These are phyloP conservation scores for Poeciliopsis occidentalis DNA, from an alignment of 2,113 vertebrate species.

Conservation along the genomic window DNA sequence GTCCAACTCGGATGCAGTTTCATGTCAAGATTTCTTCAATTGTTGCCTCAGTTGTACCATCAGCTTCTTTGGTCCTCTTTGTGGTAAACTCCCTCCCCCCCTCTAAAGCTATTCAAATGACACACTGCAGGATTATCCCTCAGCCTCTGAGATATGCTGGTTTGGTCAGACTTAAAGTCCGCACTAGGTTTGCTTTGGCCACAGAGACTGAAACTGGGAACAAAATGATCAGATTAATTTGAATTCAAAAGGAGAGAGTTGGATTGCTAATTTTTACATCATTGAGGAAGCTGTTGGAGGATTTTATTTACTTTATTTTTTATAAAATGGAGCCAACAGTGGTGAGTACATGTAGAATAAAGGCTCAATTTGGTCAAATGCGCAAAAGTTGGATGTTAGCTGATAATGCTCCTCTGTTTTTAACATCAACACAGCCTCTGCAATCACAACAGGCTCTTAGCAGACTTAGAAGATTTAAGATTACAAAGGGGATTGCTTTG, in stretches of 20 bases:
- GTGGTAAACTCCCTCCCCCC: too few species aligned
- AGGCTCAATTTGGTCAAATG: constrained; percentile 2
- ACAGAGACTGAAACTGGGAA: constrained; percentile 43
- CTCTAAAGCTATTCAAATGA: too few species aligned
- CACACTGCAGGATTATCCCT: too few species aligned
- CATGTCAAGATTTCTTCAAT: constrained; percentile 18
- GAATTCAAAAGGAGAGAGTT: constrained; percentile 4
- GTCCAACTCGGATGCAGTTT: background rate
- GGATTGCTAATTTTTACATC: constrained; percentile 17
- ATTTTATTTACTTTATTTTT: constrained; percentile 17
- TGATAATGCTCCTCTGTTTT: background rate
- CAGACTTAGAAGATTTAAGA: constrained; percentile 15
- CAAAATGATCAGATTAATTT: constrained; percentile 22
- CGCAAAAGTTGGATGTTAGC: constrained; percentile 12
- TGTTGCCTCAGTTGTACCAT: constrained; percentile 43
- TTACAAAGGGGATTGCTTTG: constrained; percentile 12
- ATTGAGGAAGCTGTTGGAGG: constrained; percentile 9
- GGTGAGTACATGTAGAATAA: constrained; percentile 54
- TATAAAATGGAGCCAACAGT: constrained; percentile 56
- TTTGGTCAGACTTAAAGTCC: constrained; percentile 61
- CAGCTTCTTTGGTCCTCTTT: too few species aligned
- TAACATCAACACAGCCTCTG: constrained; percentile 9
- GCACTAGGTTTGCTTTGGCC: constrained; percentile 46
- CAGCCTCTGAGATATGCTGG: constrained; percentile 70
- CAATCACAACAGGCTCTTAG: constrained; percentile 19